These are phyloP conservation scores for Fragum sueziense DNA, from an alignment of 2,888 invertebrate species.

Conservation along the genomic window DNA sequence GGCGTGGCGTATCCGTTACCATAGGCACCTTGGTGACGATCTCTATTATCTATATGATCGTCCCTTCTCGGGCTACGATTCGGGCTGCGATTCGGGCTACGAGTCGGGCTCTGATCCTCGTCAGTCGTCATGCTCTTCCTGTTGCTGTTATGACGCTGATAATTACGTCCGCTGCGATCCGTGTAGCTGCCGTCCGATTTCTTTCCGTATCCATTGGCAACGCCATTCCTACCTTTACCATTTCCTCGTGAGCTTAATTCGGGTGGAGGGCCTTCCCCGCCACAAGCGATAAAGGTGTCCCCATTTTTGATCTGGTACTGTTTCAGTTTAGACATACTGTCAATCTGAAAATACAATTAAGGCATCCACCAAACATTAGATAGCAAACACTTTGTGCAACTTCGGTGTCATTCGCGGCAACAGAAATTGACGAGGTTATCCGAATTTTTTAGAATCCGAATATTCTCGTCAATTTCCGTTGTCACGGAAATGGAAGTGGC, in stretches of 20 bases:
- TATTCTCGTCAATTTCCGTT: too few relatives aligned
- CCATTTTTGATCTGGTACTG: conserved; percentile 19
- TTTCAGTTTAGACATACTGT: conserved; percentile 47
- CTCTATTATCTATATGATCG: background rate
- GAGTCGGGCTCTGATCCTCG: conserved; percentile 8
- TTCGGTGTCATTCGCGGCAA: too few relatives aligned
- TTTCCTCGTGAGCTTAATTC: conserved; percentile 37
- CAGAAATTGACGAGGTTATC: too few relatives aligned
- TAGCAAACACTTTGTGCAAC: too few relatives aligned
- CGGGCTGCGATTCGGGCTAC: too few relatives aligned
- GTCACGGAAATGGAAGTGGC: too few relatives aligned
- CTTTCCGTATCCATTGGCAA: conserved; percentile 21
- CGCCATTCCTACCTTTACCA: conserved; percentile 22
- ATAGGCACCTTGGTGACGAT: background rate
- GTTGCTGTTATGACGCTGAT: conserved; percentile 30
- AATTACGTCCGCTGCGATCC: conserved; percentile 31
- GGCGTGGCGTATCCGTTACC: background rate
- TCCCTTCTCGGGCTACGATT: conserved; percentile 12
- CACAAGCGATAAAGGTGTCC: conserved; percentile 50
- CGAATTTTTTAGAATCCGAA: too few relatives aligned
- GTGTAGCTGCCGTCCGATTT: conserved; percentile 27
- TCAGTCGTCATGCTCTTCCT: conserved; percentile 16
- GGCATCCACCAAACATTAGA: too few relatives aligned
- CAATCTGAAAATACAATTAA: conserved; percentile 38
- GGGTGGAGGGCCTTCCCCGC: conserved; percentile 33